Conservation (phyloP, 2,797 vertebrate species). For the Alfaro cultratus region DNA sequence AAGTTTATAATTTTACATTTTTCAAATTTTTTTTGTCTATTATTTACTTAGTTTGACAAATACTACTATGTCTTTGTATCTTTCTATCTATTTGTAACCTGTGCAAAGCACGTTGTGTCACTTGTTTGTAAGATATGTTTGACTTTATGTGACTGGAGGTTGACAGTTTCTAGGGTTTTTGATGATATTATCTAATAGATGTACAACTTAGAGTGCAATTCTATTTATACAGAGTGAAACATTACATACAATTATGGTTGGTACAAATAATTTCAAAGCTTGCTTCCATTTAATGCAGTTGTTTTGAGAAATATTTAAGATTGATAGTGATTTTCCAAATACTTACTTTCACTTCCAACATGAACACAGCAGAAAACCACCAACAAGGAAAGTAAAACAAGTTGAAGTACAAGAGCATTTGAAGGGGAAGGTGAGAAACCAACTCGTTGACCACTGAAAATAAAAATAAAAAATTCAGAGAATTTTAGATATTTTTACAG, state of each 20-base stretch:
- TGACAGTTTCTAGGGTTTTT: background rate
- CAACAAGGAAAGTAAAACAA: conserved; percentile 86
- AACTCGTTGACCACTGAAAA: conserved; percentile 71
- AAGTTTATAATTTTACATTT: background rate
- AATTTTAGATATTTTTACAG: background rate
- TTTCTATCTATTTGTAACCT: background rate
- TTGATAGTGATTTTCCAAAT: background rate
- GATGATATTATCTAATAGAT: background rate
- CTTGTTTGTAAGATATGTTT: background rate
- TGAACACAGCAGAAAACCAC: conserved; percentile 84
- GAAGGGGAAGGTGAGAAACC: conserved; percentile 85
- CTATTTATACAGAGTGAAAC: background rate
- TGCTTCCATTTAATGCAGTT: background rate
- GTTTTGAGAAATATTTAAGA: background rate
- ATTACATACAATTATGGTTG: background rate
- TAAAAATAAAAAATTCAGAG: background rate
- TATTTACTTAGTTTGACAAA: background rate
- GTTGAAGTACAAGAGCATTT: conserved; percentile 91
- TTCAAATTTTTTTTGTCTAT: background rate
- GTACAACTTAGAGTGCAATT: background rate
- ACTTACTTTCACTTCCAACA: conserved; percentile 87
- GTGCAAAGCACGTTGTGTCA: background rate
- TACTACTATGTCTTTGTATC: background rate
- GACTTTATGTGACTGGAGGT: background rate
- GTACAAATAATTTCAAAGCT: background rate